Evolutionary conservation across 1,140 invertebrate species (phyloP).

Genomic region (Penaeus vannamei): DNA sequence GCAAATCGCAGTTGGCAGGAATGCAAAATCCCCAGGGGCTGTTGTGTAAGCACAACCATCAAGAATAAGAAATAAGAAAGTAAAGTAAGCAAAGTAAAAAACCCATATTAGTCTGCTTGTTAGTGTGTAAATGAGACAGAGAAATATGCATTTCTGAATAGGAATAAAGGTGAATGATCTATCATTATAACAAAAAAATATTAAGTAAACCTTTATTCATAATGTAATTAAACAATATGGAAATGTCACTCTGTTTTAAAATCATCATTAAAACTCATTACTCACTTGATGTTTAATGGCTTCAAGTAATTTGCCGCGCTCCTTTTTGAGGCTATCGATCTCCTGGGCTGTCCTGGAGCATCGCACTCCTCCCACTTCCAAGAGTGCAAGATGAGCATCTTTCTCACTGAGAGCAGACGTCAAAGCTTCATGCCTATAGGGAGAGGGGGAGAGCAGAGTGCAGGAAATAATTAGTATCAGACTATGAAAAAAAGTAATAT

Average conservation of each 20-base stretch:
- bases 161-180: too few species aligned
- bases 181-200: too few species aligned
- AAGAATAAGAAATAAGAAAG: too few species aligned
- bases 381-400: constrained; percentile 85
- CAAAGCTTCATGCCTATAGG: constrained; percentile 84
- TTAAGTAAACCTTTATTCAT: too few species aligned
- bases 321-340: constrained; percentile 77
- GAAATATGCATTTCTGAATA: too few species aligned
- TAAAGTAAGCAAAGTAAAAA: too few species aligned
- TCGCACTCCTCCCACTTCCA: constrained; percentile 84
- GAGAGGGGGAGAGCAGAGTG: constrained; percentile 14
- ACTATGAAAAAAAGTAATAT: background rate
- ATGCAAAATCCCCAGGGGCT: too few species aligned
- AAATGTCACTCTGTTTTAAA: background rate
- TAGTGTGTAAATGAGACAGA: too few species aligned
- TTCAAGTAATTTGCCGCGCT: constrained; percentile 78
- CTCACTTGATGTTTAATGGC: constrained; percentile 81
- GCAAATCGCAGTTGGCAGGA: too few species aligned
- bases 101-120: too few species aligned
- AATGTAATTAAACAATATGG: background rate
- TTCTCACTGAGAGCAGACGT: constrained; percentile 88
- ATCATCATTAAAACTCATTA: background rate
- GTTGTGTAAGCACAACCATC: too few species aligned
- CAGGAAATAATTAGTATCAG: constrained; percentile 31
- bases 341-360: constrained; percentile 77